These are phyloP conservation scores for Barnardius zonarius DNA, from an alignment of 2,113 vertebrate genomes.

Conservation along the genomic window DNA sequence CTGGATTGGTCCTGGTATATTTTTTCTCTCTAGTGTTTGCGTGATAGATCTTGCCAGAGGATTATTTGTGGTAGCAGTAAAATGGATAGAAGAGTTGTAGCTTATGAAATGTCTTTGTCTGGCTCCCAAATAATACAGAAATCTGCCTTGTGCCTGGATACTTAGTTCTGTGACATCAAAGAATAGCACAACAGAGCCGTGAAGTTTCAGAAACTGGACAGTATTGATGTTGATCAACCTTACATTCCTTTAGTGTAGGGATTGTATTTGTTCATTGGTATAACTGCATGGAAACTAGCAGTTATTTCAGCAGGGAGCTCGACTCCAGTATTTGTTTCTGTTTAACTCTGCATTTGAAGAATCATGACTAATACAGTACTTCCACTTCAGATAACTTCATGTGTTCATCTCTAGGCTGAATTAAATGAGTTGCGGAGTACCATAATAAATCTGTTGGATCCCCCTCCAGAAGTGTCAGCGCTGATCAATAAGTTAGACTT, in stretches of 20 bases:
- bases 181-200: neutral
- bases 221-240: neutral
- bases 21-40: neutral
- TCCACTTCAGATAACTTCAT: neutral
- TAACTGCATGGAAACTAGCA: neutral
- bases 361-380: neutral
- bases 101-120: neutral
- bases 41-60: neutral
- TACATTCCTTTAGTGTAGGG: neutral
- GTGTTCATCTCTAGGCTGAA: constrained; percentile 80
- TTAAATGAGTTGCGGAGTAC: constrained; percentile 88
- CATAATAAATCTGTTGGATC: constrained; percentile 92
- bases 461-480: constrained; percentile 87
- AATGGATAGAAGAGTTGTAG: neutral
- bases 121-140: neutral
- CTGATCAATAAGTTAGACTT: constrained; percentile 96
- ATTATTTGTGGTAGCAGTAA: neutral
- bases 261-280: neutral
- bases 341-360: neutral
- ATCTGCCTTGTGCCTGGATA: neutral
- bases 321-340: neutral
- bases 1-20: neutral
- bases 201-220: neutral
- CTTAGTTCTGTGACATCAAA: neutral
- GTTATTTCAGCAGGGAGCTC: neutral